Evolutionary conservation across 2,113 vertebrate genomes (phyloP).

Genomic region (Embiotoca jacksoni): DNA sequence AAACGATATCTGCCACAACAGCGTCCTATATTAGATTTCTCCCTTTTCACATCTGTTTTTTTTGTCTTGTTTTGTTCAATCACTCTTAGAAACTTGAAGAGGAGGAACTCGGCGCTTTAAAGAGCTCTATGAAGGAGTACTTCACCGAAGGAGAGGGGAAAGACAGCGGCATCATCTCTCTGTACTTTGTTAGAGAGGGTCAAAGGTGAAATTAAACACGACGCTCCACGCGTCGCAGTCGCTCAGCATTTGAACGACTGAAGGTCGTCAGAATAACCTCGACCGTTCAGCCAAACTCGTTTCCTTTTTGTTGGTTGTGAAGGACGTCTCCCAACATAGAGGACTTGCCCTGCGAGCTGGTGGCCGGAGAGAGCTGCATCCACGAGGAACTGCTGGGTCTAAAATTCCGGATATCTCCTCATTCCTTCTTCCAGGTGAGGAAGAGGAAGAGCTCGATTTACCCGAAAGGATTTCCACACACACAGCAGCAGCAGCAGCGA

Average conservation of each 20-base stretch:
- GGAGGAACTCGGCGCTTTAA: slow-evolving; percentile 85
- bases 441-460: neutral
- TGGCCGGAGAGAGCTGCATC: slow-evolving; percentile 91
- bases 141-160: slow-evolving; percentile 90
- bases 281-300: neutral
- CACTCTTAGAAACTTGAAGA: slow-evolving; percentile 87
- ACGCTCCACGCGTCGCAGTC: neutral
- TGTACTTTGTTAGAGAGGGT: slow-evolving; percentile 94
- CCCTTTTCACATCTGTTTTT: neutral
- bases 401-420: slow-evolving; percentile 94
- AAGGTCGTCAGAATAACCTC: neutral
- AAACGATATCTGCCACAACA: neutral
- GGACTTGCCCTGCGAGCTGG: slow-evolving; percentile 90
- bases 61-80: neutral
- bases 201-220: slow-evolving; percentile 86
- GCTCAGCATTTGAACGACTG: neutral
- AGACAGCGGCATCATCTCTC: slow-evolving; percentile 89
- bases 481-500: no score
- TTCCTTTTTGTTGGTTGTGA: neutral
- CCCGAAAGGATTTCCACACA: neutral
- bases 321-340: slow-evolving; percentile 92
- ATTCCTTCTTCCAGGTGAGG: slow-evolving; percentile 96
- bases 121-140: slow-evolving; percentile 86
- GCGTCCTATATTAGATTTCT: neutral
- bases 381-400: slow-evolving; percentile 93